These are phyloP conservation scores for Mythimna ferrago DNA, from an alignment of 2,888 invertebrate species.

Conservation along the genomic window DNA sequence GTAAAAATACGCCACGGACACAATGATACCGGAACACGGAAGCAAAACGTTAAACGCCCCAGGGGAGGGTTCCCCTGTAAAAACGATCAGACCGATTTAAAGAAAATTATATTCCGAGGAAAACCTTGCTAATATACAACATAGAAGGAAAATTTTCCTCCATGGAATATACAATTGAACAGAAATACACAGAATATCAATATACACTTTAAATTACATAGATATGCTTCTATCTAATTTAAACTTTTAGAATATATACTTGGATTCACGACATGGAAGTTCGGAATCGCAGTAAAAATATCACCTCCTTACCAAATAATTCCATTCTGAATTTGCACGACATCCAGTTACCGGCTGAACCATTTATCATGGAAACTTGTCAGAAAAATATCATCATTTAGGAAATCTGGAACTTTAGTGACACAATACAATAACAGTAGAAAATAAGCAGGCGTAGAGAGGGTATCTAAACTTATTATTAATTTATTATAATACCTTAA, in stretches of 20 bases:
- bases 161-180: not conserved
- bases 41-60: conserved; percentile 1
- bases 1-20: not conserved
- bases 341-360: conserved; percentile 4
- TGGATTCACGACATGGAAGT: conserved; percentile 32
- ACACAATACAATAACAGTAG: conserved; percentile 54
- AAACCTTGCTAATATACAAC: conserved; percentile 19
- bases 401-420: conserved; percentile 41
- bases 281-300: conserved; percentile 43
- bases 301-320: conserved; percentile 50
- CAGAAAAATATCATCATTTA: conserved; percentile 50
- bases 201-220: conserved; percentile 29
- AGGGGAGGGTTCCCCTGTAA: not conserved
- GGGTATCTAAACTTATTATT: conserved; percentile 51
- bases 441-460: conserved; percentile 48
- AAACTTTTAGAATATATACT: conserved; percentile 43
- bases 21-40: conserved; percentile 12
- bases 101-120: conserved; percentile 16
- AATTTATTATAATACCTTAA: conserved; percentile 20
- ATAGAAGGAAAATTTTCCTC: not conserved
- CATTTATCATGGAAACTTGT: conserved; percentile 41
- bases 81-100: conserved; percentile 1
- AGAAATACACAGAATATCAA: conserved; percentile 5
- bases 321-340: conserved; percentile 27
- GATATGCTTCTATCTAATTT: conserved; percentile 48